These are phyloP conservation scores for Meandrina meandrites DNA, from an alignment of 92 coral and sea anemone species.

Conservation along the genomic window DNA sequence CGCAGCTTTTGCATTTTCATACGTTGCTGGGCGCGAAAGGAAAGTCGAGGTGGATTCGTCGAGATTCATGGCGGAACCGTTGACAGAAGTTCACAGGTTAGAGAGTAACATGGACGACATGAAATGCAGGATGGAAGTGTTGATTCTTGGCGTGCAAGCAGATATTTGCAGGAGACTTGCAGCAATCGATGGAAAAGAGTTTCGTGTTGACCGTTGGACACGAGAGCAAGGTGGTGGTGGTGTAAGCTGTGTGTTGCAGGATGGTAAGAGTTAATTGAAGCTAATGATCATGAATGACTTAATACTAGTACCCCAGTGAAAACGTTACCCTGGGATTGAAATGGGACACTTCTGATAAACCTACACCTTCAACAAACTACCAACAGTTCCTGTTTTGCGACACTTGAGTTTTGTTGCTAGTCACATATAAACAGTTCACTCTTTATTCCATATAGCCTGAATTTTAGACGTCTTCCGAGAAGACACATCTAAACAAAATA, in stretches of 20 bases:
- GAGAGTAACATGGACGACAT: slow-evolving; percentile 59
- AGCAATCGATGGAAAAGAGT: slow-evolving; percentile 75
- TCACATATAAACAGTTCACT: too few relatives aligned
- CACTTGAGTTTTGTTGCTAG: too few relatives aligned
- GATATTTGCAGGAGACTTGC: slow-evolving; percentile 77
- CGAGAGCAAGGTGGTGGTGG: slow-evolving; percentile 96
- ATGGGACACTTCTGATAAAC: too few relatives aligned
- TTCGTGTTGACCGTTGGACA: slow-evolving; percentile 92
- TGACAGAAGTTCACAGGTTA: slow-evolving; percentile 62
- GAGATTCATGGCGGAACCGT: slow-evolving; percentile 81
- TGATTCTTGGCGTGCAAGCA: slow-evolving; percentile 81
- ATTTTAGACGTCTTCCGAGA: too few relatives aligned
- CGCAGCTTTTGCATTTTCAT: slow-evolving; percentile 50
- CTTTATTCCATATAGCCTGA: too few relatives aligned
- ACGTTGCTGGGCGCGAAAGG: slow-evolving; percentile 70
- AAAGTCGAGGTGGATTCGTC: slow-evolving; percentile 41
- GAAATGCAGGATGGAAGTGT: slow-evolving; percentile 83
- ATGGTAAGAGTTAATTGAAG: slow-evolving; percentile 58
- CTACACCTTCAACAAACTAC: too few relatives aligned
- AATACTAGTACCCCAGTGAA: too few relatives aligned
- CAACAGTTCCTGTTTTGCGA: too few relatives aligned
- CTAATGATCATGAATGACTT: too few relatives aligned
- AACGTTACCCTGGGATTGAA: too few relatives aligned
- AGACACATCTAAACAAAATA: too few relatives aligned
- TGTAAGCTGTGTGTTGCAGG: slow-evolving; percentile 85